A percentile compares a stretch with the other conserved stretches of the same genome.
phyloP scores from a whole-genome alignment of 2,113 vertebrate genomes.

The Marcusenius ussheri region DNA sequence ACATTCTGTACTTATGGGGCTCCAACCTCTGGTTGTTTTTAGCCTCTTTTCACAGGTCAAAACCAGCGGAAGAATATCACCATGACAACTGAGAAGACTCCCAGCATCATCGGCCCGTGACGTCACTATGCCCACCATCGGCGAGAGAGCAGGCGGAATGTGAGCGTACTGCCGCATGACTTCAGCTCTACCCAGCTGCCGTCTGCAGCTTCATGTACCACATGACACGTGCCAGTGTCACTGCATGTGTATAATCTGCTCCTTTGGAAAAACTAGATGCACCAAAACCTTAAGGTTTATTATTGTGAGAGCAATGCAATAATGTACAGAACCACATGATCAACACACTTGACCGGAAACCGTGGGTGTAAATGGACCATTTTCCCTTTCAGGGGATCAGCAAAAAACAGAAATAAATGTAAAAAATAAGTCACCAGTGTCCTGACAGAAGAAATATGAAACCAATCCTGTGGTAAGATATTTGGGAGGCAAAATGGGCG shows the following conservation, averaged over 20 bases:
- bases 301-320: not conserved
- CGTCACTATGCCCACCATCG: not conserved
- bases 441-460: not conserved
- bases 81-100: constrained; percentile 1
- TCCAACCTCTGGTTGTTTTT: not conserved
- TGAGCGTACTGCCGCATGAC: not conserved
- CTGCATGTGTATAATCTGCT: not conserved
- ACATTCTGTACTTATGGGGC: not conserved
- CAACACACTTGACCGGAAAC: not conserved
- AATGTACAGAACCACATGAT: not conserved
- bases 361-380: not conserved
- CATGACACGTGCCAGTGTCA: not conserved
- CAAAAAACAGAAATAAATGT: not conserved
- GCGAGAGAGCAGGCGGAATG: not conserved
- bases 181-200: not conserved
- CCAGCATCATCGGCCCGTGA: not conserved
- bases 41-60: not conserved
- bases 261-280: not conserved
- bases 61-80: not conserved
- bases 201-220: not conserved
- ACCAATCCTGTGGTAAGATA: not conserved
- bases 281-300: not conserved
- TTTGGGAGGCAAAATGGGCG: not conserved
- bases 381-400: not conserved
- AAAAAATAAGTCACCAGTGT: not conserved